phyloP scores from a whole-genome alignment of 2,797 vertebrate genomes.

The Sphenopsis melanotis region DNA sequence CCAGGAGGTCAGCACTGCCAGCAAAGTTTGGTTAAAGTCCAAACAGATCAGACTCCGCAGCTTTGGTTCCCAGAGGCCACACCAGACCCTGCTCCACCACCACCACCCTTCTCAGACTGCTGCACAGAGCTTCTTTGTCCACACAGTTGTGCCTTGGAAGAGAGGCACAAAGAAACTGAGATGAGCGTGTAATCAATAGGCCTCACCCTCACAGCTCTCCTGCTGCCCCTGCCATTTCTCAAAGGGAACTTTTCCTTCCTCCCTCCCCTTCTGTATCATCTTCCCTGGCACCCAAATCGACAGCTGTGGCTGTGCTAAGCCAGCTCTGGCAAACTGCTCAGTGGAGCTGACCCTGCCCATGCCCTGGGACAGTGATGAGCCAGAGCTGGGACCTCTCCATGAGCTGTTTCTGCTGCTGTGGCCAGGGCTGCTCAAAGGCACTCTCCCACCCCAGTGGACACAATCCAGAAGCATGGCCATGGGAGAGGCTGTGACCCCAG shows the following conservation, averaged over 20 bases:
- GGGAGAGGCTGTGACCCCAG: neutral
- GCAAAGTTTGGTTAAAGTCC: neutral
- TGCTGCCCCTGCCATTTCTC: slow-evolving; percentile 22
- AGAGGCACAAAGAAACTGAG: neutral
- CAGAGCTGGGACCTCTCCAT: neutral
- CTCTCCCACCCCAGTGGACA: neutral
- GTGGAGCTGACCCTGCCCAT: rapidly evolving
- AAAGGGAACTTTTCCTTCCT: slow-evolving; percentile 28
- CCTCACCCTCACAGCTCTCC: slow-evolving; percentile 4
- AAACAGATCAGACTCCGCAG: neutral
- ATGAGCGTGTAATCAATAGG: slow-evolving; percentile 30
- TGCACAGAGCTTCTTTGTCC: neutral
- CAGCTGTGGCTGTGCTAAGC: neutral
- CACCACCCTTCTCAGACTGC: neutral
- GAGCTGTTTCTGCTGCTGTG: neutral
- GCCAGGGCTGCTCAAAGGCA: neutral
- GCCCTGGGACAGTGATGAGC: neutral
- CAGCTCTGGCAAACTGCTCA: neutral
- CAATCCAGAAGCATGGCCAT: rapidly evolving
- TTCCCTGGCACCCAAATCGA: neutral
- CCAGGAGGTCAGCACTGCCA: neutral
- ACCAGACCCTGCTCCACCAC: neutral
- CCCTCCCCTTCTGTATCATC: neutral
- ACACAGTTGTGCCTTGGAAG: neutral
- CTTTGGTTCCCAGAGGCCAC: neutral